phyloP scores from a whole-genome alignment of 2,888 invertebrate genomes.

The Diaphora mendica region DNA sequence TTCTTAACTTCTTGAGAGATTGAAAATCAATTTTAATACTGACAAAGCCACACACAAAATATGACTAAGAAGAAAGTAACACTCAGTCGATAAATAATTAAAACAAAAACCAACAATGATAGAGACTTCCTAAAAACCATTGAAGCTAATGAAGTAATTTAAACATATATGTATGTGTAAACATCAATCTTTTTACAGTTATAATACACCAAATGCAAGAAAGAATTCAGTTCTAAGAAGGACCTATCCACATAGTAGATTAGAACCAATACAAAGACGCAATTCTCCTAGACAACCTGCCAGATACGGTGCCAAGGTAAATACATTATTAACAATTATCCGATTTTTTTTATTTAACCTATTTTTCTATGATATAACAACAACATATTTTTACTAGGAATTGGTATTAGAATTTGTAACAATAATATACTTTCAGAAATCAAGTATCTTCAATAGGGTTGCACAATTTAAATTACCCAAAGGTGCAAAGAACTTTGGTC shows the following conservation, averaged over 20 bases:
- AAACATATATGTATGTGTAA: background rate
- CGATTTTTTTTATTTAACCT: background rate
- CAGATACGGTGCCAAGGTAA: constrained; percentile 1
- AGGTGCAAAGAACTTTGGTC: constrained; percentile 20
- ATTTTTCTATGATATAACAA: background rate
- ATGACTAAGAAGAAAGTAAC: too few relatives aligned
- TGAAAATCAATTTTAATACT: too few relatives aligned
- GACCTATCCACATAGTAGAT: background rate
- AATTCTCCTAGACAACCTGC: background rate
- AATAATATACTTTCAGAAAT: constrained; percentile 49
- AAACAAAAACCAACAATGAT: background rate
- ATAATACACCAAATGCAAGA: background rate
- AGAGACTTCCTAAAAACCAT: background rate
- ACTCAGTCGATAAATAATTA: too few relatives aligned
- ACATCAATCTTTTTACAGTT: background rate
- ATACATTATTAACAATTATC: background rate
- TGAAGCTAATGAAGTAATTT: background rate
- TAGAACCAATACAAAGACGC: background rate
- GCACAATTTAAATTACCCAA: constrained; percentile 52
- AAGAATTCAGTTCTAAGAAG: background rate
- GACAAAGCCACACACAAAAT: too few relatives aligned
- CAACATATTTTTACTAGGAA: background rate
- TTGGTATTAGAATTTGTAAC: background rate
- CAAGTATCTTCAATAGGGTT: constrained; percentile 58
- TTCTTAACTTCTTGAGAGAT: too few relatives aligned